phyloP scores from a whole-genome alignment of 2,797 vertebrate species.

The Paratrypauchen microcephalus region DNA sequence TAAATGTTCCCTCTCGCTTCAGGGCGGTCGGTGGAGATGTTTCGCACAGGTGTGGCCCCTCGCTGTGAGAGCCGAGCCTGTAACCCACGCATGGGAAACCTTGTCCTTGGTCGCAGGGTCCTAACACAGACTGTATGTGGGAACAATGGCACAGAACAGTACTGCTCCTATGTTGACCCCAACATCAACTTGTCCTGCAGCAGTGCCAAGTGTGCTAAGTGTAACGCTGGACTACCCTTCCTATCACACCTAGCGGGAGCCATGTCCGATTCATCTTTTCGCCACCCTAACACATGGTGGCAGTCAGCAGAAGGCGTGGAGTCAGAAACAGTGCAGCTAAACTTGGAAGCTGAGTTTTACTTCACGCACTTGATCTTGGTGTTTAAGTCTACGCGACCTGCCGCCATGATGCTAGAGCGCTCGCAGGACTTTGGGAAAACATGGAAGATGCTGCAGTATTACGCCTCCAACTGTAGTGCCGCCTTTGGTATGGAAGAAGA shows the following conservation, averaged over 20 bases:
- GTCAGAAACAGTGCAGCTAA: conserved; percentile 86
- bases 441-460: conserved; percentile 90
- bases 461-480: conserved; percentile 86
- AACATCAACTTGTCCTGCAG: conserved; percentile 66
- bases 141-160: conserved; percentile 78
- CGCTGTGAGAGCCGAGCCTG: conserved; percentile 89
- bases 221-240: conserved; percentile 78
- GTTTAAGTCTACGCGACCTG: conserved; percentile 90
- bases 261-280: conserved; percentile 96
- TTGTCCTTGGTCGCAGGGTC: conserved; percentile 86
- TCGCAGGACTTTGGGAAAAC: conserved; percentile 92
- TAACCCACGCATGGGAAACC: conserved; percentile 95
- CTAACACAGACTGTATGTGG: conserved; percentile 87
- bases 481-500: conserved; percentile 86
- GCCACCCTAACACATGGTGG: conserved; percentile 93
- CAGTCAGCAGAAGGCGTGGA: conserved; percentile 83
- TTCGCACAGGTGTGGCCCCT: conserved; percentile 70
- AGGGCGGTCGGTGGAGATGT: conserved; percentile 69
- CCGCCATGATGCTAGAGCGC: conserved; percentile 92
- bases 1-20: conserved; percentile 12
- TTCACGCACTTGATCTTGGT: conserved; percentile 95
- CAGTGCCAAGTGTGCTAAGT: conserved; percentile 79
- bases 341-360: conserved; percentile 93
- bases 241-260: conserved; percentile 84
- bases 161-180: conserved; percentile 81